These are phyloP conservation scores for Otocyon megalotis DNA, from an alignment of 2,113 vertebrate genomes.

Conservation along the genomic window DNA sequence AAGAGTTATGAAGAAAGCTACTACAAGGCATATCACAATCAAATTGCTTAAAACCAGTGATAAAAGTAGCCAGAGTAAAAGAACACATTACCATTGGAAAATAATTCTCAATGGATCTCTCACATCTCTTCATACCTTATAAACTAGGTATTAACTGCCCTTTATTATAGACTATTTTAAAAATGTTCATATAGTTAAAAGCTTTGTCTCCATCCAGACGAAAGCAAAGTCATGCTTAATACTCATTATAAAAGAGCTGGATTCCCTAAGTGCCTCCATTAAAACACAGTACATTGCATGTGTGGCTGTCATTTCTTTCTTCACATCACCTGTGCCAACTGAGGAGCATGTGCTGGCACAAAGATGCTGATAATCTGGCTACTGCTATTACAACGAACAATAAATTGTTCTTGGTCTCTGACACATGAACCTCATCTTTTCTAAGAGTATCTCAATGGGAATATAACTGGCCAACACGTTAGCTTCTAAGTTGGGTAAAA, in stretches of 20 bases:
- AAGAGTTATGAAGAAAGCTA: background rate
- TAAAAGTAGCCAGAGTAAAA: background rate
- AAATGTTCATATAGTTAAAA: background rate
- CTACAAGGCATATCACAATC: background rate
- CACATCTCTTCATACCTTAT: background rate
- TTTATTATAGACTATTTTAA: background rate
- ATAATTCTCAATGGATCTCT: background rate
- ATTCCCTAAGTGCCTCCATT: background rate
- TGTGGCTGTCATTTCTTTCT: background rate
- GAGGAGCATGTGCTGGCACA: background rate
- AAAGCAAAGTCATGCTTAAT: background rate
- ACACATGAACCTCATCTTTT: background rate
- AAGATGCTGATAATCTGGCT: background rate
- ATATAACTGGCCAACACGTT: background rate
- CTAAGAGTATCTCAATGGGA: background rate
- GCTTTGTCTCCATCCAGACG: background rate
- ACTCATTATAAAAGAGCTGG: background rate
- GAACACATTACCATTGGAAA: background rate
- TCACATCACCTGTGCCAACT: background rate
- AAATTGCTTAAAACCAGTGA: background rate
- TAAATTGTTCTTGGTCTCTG: background rate
- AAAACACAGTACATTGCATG: rapidly evolving
- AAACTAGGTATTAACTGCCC: background rate
- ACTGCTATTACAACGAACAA: background rate
- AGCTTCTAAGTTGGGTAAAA: background rate